These are phyloP conservation scores for Montipora sp. DNA, from an alignment of 64 coral and sea anemone genomes.

Conservation along the genomic window DNA sequence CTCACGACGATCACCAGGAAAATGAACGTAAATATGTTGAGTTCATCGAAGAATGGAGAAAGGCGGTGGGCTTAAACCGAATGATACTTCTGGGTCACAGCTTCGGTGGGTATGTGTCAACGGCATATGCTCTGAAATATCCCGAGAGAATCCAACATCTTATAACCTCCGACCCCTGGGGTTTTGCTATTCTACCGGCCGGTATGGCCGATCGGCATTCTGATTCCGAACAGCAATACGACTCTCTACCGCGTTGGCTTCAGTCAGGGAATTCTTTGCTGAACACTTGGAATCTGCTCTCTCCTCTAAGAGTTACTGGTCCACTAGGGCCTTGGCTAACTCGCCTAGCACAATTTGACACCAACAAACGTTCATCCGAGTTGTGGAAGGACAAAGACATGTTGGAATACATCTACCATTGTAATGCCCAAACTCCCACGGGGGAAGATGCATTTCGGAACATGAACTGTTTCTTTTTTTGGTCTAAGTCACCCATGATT, in stretches of 20 bases:
- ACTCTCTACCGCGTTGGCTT: slow-evolving; percentile 78
- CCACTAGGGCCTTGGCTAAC: slow-evolving; percentile 84
- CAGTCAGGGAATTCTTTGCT: slow-evolving; percentile 70
- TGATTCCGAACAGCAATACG: slow-evolving; percentile 28
- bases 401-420: slow-evolving; percentile 92
- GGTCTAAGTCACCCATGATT: slow-evolving; percentile 92
- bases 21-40: slow-evolving; percentile 78
- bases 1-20: slow-evolving; percentile 34
- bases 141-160: slow-evolving; percentile 87
- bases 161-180: slow-evolving; percentile 95
- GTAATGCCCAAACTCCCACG: slow-evolving; percentile 81
- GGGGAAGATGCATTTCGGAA: slow-evolving; percentile 93
- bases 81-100: slow-evolving; percentile 92
- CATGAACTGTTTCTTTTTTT: slow-evolving; percentile 84
- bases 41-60: slow-evolving; percentile 93
- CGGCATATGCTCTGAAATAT: slow-evolving; percentile 83
- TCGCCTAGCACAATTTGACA: slow-evolving; percentile 62
- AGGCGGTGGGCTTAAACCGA: slow-evolving; percentile 76
- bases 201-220: slow-evolving; percentile 91
- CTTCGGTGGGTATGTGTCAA: slow-evolving; percentile 89
- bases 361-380: slow-evolving; percentile 74
- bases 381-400: slow-evolving; percentile 83
- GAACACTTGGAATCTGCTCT: slow-evolving; percentile 78
- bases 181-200: slow-evolving; percentile 92
- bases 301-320: slow-evolving; percentile 68